Percentiles rank a stretch among this genome's conserved stretches.
Evolutionary conservation across 2,888 invertebrate genomes (phyloP).

Genomic region (Conomelus anceps): DNA sequence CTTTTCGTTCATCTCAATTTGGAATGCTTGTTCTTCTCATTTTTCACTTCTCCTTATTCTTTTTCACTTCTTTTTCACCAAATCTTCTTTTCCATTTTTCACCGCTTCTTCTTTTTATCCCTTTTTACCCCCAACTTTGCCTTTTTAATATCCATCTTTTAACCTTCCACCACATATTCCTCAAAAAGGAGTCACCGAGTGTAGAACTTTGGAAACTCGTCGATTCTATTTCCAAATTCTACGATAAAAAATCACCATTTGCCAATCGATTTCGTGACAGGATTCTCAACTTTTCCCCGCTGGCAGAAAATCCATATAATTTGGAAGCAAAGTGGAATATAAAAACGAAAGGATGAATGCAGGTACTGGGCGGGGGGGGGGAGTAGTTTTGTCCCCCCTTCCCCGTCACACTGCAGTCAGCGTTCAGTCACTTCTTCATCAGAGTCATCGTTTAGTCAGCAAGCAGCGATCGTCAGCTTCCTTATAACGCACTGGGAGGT

Average conservation of each 20-base stretch:
- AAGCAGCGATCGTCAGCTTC: neutral
- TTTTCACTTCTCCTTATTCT: no score
- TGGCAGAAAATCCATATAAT: neutral
- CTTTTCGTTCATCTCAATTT: no score
- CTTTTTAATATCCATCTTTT: no score
- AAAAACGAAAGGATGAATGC: neutral
- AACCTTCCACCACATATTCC: no score
- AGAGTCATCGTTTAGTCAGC: neutral
- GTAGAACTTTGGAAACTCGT: neutral
- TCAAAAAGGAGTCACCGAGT: neutral
- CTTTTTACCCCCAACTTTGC: no score
- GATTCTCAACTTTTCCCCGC: neutral
- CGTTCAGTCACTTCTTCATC: neutral
- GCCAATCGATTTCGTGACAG: neutral
- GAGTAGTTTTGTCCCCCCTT: no score
- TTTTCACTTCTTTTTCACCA: no score
- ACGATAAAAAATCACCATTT: neutral
- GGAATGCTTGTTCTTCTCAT: no score
- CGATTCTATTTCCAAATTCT: neutral
- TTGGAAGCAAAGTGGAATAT: neutral
- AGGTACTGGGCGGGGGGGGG: no score
- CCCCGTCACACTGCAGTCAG: neutral
- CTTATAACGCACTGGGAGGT: neutral
- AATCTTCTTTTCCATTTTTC: no score
- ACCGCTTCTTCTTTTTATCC: no score